phyloP scores from a whole-genome alignment of 1,140 invertebrate species.

The Ditylenchus dipsaci region DNA sequence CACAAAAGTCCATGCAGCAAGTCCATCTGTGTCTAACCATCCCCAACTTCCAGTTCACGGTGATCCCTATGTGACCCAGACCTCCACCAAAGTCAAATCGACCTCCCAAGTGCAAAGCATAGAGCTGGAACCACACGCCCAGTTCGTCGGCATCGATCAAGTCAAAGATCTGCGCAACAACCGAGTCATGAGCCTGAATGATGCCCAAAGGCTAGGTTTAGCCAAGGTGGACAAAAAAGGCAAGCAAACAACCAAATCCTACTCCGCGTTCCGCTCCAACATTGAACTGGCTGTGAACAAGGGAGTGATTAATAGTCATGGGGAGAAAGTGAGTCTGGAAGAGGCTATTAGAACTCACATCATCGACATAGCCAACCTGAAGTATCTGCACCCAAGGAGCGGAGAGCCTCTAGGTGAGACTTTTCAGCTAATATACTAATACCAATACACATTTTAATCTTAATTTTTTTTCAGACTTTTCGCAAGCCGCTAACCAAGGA shows the following conservation, averaged over 20 bases:
- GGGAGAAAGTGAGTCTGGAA: slow-evolving; percentile 57
- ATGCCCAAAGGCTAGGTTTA: slow-evolving; percentile 54
- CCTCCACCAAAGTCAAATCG: slow-evolving; percentile 55
- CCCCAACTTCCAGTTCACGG: slow-evolving; percentile 24
- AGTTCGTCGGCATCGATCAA: slow-evolving; percentile 57
- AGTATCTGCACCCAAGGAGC: slow-evolving; percentile 49
- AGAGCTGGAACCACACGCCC: slow-evolving; percentile 56
- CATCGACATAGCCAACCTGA: slow-evolving; percentile 54
- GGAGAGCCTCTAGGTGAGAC: slow-evolving; percentile 50
- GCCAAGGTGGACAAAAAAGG: slow-evolving; percentile 57
- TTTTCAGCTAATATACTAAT: too few species aligned
- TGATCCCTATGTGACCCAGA: slow-evolving; percentile 54
- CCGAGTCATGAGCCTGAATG: slow-evolving; percentile 50
- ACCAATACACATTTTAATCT: too few species aligned
- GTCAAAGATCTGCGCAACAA: slow-evolving; percentile 52
- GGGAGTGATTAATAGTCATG: slow-evolving; percentile 48
- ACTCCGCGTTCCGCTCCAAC: slow-evolving; percentile 56
- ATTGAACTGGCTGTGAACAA: slow-evolving; percentile 54
- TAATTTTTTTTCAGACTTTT: too few species aligned
- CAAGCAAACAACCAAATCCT: slow-evolving; percentile 53
- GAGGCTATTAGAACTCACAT: slow-evolving; percentile 59
- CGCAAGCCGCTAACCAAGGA: slow-evolving; percentile 54
- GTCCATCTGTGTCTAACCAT: slow-evolving; percentile 64
- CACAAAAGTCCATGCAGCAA: too few species aligned
- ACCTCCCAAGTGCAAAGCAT: slow-evolving; percentile 56